phyloP scores from a whole-genome alignment of 2,113 vertebrate species.

The Lagenorhynchus albirostris region DNA sequence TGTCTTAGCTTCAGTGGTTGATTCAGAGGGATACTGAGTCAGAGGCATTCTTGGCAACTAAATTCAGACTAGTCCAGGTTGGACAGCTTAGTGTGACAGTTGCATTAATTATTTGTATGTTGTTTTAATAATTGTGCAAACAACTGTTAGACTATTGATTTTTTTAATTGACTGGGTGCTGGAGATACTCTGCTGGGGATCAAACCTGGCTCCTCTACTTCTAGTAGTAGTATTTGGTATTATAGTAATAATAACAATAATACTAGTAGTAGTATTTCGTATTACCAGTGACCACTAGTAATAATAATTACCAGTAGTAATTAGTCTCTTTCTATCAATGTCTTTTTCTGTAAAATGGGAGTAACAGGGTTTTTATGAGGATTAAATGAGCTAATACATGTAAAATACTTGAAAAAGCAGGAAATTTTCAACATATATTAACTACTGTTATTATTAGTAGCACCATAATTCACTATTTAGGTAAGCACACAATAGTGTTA shows the following conservation, averaged over 20 bases:
- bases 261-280: background rate
- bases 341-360: conserved; percentile 4
- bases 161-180: background rate
- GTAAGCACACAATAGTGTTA: background rate
- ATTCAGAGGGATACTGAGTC: background rate
- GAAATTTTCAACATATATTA: background rate
- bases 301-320: background rate
- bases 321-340: background rate
- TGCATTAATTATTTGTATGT: background rate
- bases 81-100: background rate
- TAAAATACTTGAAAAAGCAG: background rate
- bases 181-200: background rate
- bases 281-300: background rate
- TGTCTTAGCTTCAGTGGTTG: background rate
- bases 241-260: too few relatives aligned
- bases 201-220: background rate
- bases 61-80: background rate
- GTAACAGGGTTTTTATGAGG: background rate
- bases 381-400: background rate
- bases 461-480: background rate
- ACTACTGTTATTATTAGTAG: background rate
- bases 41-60: background rate
- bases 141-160: background rate
- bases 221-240: background rate
- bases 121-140: background rate